Base-by-base conservation (phyloP, 1,140 invertebrate species). In the Cydia amplana region DNA sequence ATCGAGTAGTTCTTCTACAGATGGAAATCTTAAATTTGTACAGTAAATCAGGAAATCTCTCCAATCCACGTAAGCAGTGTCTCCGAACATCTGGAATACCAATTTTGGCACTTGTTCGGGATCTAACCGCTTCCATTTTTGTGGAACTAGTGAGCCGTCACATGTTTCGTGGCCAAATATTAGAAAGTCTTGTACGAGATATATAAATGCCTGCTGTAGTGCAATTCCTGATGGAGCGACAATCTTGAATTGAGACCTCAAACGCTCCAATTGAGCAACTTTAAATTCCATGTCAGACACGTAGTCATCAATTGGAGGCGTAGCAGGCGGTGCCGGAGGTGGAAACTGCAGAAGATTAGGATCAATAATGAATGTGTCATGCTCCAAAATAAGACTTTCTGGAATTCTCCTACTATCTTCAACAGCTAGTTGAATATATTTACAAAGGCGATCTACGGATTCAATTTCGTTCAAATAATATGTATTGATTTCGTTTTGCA, bases 41-140 rank as follows among this genome's bases (percentile, higher is more conserved):
- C 93, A 94, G 79, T 93, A 94, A 75, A 95, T 87, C 14, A 95
- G 84, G 77, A 95, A 95, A 82, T 95, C 94, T 81, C 93, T 93
- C 95, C 95, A 95, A 83, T 95, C 93, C 12, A 95, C 75, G 60
- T 93, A 93, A 3, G 89, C 86, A 0, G 85, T 86, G 46, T 93
- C 87, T 0, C 93, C 94, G 81, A 94, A 95, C 18, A 95, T 32
- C 14, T 82, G 75, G 63, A 82, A 79, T 1, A 94, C 85, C 9
- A 95, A 74, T 60, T 88, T 86, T 14, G 89, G 84, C 5, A 95
- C 82, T 70, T 94, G 86, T 20, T 90, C 79, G 1, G 92, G 85
- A 75, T 92, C 83, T n/a, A 95, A 73, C 43, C 86, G 80, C 72
- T 84, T 88, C 95, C 95, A 95, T 0, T 79, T 76, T 46, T 89